Base-by-base conservation (phyloP, 2,888 invertebrate genomes). In the Diabrotica balteata region DNA sequence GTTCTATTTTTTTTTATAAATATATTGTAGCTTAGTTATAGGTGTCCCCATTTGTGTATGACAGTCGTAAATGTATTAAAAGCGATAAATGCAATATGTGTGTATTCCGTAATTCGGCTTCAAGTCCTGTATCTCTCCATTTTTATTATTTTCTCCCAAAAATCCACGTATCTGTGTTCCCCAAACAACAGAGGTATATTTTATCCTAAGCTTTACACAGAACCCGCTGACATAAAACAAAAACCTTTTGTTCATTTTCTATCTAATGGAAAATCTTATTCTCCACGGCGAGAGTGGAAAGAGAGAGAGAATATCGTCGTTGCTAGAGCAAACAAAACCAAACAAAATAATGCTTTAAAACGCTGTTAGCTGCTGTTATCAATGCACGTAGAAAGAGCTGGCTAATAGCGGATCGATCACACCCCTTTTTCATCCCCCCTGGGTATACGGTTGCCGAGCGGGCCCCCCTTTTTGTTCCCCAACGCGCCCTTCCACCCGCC, bases 381-480 rank as follows among this genome's bases (percentile, higher is more conserved):
- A 72, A 72, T 72, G 72, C 72, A 72, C 69, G 72, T 72, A 72
- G 72, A 68, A 72, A 70, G 68, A 66, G 66, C 69, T 64, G 50
- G 69, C 69, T 72, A 70, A 72, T 72, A 72, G 68, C 72, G 72
- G 69, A 72, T 72, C 72, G 72, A 72, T 72, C 72, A 72, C 66
- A 59, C 69, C 67, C 63, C 63, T 68, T 66, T 68, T 50, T 47
- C 4, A 46, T 63, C 9, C 52, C 63, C 63, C 52, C 52, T 51
- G 10, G 52, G 61, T 32, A 51, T 58, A 64, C 58, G 22, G 53
- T 52, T 59, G 46, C 51, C 58, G 50, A 51, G 63, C 9, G 46
- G 11, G 46, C 11, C 64, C 61, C 59, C 59, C 63, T 49, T 66
- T 67, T 67, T 67, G 66, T 67, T 62, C 47, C 62, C 55, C 55